These are phyloP conservation scores for Amazona guildingii DNA, from an alignment of 2,113 vertebrate species.

Conservation along the genomic window DNA sequence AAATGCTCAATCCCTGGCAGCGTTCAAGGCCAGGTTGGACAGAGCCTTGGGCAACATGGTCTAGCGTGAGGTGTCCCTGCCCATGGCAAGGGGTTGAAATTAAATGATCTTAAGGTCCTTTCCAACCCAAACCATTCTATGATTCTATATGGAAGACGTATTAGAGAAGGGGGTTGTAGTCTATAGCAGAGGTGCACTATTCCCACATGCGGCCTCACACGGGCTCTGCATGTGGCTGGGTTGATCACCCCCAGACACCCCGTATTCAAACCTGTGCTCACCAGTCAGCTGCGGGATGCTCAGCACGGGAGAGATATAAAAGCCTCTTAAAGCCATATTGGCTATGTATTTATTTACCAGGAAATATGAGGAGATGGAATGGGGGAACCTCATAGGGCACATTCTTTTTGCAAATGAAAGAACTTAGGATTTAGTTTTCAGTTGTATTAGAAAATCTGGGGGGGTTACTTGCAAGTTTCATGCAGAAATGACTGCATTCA, in stretches of 20 bases:
- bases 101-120: neutral
- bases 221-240: neutral
- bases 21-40: neutral
- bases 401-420: neutral
- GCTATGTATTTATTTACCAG: neutral
- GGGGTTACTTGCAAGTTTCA: neutral
- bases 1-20: neutral
- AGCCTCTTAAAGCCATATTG: neutral
- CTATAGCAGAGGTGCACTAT: neutral
- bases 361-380: neutral
- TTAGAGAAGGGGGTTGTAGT: neutral
- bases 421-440: neutral
- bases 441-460: neutral
- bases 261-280: neutral
- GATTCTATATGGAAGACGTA: neutral
- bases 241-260: neutral
- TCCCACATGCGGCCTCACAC: accelerated
- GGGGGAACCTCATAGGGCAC: neutral
- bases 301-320: neutral
- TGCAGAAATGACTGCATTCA: slow-evolving; percentile 29
- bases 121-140: neutral
- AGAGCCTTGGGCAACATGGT: neutral
- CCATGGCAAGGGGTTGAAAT: neutral
- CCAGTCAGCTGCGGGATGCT: neutral
- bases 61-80: neutral